A percentile compares a stretch with the other conserved stretches of the same genome.
Conservation (phyloP, 92 coral and sea anemone species). For the Parazoanthus darwini region DNA sequence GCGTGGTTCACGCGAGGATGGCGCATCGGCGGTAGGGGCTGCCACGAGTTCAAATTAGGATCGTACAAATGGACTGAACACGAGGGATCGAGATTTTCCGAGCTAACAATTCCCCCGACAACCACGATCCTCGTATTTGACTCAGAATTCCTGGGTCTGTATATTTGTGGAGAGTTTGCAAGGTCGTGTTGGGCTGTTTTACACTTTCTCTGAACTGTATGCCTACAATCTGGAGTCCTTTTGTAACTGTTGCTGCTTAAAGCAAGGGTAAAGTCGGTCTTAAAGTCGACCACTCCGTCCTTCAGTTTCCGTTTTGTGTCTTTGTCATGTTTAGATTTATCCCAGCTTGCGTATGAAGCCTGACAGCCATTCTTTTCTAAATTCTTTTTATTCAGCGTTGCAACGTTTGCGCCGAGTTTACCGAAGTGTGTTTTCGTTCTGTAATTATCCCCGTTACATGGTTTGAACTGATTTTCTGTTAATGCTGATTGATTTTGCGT, state of each 20-base stretch:
- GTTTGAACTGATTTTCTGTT: neutral
- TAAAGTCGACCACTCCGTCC: neutral
- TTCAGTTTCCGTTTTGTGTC: neutral
- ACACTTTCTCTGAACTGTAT: neutral
- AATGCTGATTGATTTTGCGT: neutral
- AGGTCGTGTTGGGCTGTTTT: neutral
- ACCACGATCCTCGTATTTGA: neutral
- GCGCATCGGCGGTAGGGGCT: conserved; percentile 10
- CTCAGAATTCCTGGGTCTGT: neutral
- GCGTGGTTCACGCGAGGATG: conserved; percentile 20
- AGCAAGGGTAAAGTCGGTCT: neutral
- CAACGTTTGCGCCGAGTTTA: neutral
- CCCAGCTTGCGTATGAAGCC: neutral
- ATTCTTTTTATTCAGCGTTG: neutral
- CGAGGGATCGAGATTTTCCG: neutral
- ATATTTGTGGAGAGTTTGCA: neutral
- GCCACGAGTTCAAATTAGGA: conserved; percentile 15
- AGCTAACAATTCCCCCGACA: conserved; percentile 25
- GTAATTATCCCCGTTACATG: neutral
- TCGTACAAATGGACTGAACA: conserved; percentile 28
- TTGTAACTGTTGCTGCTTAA: neutral
- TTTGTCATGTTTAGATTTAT: neutral
- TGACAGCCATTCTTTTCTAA: neutral
- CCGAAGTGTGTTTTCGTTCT: neutral
- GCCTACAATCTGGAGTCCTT: neutral